Base-by-base conservation (phyloP, 2,797 vertebrate species). In the Melanogrammus aeglefinus region DNA sequence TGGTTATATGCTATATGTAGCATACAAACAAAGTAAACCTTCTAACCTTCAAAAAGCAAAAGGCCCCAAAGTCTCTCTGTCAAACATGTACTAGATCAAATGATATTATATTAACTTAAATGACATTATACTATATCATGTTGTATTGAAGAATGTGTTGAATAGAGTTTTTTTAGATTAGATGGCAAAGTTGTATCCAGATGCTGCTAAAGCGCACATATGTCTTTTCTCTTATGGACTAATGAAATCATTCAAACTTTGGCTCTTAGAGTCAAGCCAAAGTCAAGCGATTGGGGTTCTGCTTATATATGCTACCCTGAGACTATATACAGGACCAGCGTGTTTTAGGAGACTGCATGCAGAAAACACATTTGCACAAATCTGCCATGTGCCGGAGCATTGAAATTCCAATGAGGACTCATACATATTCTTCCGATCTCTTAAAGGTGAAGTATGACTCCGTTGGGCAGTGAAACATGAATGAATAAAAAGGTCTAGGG, bases 401-500 rank as follows among this genome's bases (percentile, higher is more conserved):
- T 80, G 76, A 73, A 81, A 79, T 44, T 81, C 73, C 41, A 75
- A 35, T 9, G 41, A 80, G 83, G 81, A 78, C 51, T 70, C 81
- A 79, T 88, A 75, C 76, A 85, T 86, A 87, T 81, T 86, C 80
- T 75, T 73, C 7, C 71, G 82, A 78, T 73, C 80, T 83, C 77
- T 83, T 29, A 41, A 38, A 82, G 78, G 74, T 76, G 78, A 72
- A 24, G 75, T 79, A 76, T 90, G 88, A 86, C 84, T 90, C 79
- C 85, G 79, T 66, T 73, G 79, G 81, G 82, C 81, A 82, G 79
- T 74, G 82, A 87, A 77, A 85, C 27, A 71, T 80, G 80, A 77
- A 88, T 87, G 85, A 84, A 89, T 87, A 89, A 88, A 85, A 81
- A 78, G 81, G 76, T 82, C 71, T 81, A 83, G 86, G 86, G 74